Conservation (phyloP, 2,113 vertebrate genomes). For the Thinocorus orbignyianus region DNA sequence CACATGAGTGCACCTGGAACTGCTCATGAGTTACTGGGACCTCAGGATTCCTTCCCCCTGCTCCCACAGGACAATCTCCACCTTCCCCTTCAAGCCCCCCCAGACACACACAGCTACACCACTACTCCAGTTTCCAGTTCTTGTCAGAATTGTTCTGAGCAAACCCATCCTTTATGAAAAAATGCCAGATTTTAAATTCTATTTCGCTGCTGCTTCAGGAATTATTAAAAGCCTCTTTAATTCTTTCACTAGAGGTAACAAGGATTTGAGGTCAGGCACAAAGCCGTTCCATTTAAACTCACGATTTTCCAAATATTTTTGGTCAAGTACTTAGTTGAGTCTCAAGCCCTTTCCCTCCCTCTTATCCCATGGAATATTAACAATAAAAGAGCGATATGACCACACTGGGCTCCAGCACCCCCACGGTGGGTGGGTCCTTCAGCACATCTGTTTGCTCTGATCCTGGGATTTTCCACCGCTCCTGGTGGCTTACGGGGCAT, state of each 20-base stretch:
- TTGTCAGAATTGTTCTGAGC: not conserved
- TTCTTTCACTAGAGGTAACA: not conserved
- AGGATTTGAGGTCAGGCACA: not conserved
- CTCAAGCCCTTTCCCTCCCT: not conserved
- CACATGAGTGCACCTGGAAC: rapidly evolving
- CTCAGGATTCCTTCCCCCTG: not conserved
- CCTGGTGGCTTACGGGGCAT: rapidly evolving
- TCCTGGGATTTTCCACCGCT: not conserved
- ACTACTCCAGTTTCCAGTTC: not conserved
- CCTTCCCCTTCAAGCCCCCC: not conserved
- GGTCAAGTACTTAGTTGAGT: too few species aligned
- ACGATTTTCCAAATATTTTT: not conserved
- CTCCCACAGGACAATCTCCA: not conserved
- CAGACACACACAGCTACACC: not conserved
- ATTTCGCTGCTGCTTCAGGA: not conserved
- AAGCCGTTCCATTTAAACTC: not conserved
- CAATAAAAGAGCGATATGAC: not conserved
- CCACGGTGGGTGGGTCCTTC: not conserved
- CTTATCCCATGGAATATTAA: not conserved
- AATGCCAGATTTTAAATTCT: not conserved
- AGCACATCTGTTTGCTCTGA: not conserved
- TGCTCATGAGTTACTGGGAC: not conserved
- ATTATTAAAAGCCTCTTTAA: not conserved
- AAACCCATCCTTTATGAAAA: not conserved
- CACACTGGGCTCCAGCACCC: rapidly evolving